Evolutionary conservation across 2,113 vertebrate species (phyloP), one percentile per base, ranked within the genome.

Genomic region (Corythornis vintsioides): DNA sequence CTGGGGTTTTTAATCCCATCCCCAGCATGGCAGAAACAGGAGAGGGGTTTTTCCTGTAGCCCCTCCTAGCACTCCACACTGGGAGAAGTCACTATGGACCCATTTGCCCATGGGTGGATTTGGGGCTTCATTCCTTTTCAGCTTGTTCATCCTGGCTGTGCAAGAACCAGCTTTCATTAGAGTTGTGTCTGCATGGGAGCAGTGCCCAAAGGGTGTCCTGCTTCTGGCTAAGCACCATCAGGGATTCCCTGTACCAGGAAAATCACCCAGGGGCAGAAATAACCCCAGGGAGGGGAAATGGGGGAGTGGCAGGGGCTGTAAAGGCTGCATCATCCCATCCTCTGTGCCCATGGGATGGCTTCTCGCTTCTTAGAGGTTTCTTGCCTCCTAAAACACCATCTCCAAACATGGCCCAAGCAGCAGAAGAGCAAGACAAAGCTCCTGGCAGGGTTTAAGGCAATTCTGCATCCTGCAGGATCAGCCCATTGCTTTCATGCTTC

Each of bases 31-130:
- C 1, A 50, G 59, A 81, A 85, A 60, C 0, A 4, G 70, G 61
- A 87, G 14, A 72, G n/a, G 16, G n/a, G 24, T 21, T 89, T 78
- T 75, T 82, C 22, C 67, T 57, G 63, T 5, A 26, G 31, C 20
- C 29, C 21, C 19, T 82, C 31, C 33, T 45, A 6, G 35, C 28
- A 48, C 22, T 15, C 17, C 40, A 31, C 0, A 3, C 11, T 20
- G 56, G 33, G 56, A 83, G 50, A 70, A 1, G 5, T 63, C 56
- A 21, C 40, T 0, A 29, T 2, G 10, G 72, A 26, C 48, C 19
- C 61, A 60, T 55, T 28, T 1, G 1, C 50, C 13, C 13, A 6
- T 0, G 0, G 6, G 28, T 47, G 43, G 19, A 64, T 85, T 67
- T 0, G 0, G 26, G 35, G 15, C 16, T 83, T 28, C 25, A 45